phyloP scores from a whole-genome alignment of 2,113 vertebrate species.

The Passer montanus region DNA sequence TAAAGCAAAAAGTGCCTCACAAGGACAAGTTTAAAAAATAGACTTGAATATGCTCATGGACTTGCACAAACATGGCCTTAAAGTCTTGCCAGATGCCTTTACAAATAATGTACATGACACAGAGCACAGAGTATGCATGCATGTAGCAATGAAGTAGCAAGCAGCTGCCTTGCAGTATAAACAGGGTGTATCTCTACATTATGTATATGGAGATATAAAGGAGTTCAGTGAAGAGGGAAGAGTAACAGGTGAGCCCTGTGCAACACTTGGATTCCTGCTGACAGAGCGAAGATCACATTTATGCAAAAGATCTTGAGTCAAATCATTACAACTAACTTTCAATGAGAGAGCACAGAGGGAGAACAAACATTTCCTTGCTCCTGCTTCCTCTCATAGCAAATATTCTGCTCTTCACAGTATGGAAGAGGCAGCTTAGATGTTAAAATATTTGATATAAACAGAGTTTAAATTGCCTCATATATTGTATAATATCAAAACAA shows the following conservation, averaged over 20 bases:
- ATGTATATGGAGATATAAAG: background rate
- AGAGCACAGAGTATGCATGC: background rate
- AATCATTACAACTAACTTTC: background rate
- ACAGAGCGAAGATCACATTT: background rate
- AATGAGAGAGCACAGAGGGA: background rate
- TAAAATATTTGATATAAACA: background rate
- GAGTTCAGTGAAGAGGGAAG: background rate
- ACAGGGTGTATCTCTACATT: background rate
- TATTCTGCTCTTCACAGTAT: background rate
- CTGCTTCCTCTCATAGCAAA: background rate
- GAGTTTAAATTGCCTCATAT: background rate
- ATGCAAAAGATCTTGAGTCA: background rate
- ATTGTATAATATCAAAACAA: background rate
- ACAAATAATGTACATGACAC: fast-evolving
- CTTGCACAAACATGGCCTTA: background rate
- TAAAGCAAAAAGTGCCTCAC: background rate
- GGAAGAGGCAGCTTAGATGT: background rate
- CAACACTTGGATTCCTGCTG: background rate
- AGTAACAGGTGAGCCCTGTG: background rate
- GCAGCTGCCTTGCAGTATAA: background rate
- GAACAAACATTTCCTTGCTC: background rate
- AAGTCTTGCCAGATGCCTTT: background rate
- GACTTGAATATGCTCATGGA: background rate
- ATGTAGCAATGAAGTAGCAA: background rate
- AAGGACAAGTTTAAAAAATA: background rate